Percentiles rank a stretch among this genome's conserved stretches.
phyloP scores from a whole-genome alignment of 2,797 vertebrate genomes.

The Anabas testudineus region DNA sequence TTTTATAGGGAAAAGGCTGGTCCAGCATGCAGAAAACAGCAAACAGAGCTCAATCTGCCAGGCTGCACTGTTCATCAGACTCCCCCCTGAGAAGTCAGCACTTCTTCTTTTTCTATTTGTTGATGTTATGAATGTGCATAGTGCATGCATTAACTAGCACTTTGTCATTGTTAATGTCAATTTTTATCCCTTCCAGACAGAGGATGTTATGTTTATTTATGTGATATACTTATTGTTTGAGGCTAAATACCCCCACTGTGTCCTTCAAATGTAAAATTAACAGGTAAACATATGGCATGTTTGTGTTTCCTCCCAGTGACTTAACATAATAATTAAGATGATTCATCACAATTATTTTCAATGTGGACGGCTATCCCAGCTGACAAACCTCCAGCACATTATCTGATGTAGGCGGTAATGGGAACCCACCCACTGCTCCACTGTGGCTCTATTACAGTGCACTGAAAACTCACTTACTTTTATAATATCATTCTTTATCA shows the following conservation, averaged over 20 bases:
- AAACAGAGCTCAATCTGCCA: slow-evolving; percentile 56
- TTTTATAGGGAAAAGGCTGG: slow-evolving; percentile 55
- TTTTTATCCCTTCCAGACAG: neutral
- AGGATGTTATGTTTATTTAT: slow-evolving; percentile 12
- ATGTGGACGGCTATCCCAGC: slow-evolving; percentile 19
- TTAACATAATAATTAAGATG: slow-evolving; percentile 42
- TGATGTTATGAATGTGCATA: slow-evolving; percentile 22
- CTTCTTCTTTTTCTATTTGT: slow-evolving; percentile 25
- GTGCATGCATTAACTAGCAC: neutral
- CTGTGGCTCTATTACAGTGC: slow-evolving; percentile 45
- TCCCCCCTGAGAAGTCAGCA: slow-evolving; percentile 42
- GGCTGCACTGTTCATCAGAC: slow-evolving; percentile 53
- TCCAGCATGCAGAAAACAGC: slow-evolving; percentile 56
- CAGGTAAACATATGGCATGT: slow-evolving; percentile 1
- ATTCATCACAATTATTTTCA: slow-evolving; percentile 60
- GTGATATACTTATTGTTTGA: neutral
- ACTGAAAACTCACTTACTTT: slow-evolving; percentile 57
- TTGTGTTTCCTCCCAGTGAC: slow-evolving; percentile 40
- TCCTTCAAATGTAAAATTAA: slow-evolving; percentile 26
- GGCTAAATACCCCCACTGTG: slow-evolving; percentile 4
- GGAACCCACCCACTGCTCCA: slow-evolving; percentile 57
- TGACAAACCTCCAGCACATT: slow-evolving; percentile 60
- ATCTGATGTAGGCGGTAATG: slow-evolving; percentile 55
- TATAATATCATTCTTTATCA: slow-evolving; percentile 62
- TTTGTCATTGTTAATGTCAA: slow-evolving; percentile 1